These are phyloP conservation scores for Camponotus pennsylvanicus DNA, from an alignment of 1,140 invertebrate genomes.

Conservation along the genomic window DNA sequence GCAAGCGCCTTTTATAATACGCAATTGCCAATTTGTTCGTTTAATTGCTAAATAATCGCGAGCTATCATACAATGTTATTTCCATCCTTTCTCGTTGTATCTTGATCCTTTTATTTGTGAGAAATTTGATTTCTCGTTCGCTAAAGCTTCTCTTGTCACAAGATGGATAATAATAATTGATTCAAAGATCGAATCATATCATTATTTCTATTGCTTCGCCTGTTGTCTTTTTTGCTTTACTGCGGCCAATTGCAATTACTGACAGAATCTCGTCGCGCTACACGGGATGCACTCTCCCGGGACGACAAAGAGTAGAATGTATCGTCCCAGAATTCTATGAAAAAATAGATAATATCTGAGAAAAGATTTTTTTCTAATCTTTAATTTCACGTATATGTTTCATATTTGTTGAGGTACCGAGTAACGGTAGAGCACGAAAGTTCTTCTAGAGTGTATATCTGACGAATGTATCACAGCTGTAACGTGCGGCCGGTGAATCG, in stretches of 20 bases:
- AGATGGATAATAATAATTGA: slow-evolving; percentile 57
- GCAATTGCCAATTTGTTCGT: slow-evolving; percentile 3
- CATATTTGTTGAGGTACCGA: neutral
- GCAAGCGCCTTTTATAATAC: neutral
- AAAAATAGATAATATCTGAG: neutral
- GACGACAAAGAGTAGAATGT: slow-evolving; percentile 71
- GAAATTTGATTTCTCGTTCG: neutral
- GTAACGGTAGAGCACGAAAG: slow-evolving; percentile 11
- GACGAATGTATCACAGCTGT: slow-evolving; percentile 20
- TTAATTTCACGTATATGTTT: neutral
- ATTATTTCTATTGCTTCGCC: neutral
- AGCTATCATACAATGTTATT: neutral
- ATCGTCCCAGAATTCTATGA: slow-evolving; percentile 68
- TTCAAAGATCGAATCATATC: slow-evolving; percentile 24
- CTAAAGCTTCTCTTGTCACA: neutral
- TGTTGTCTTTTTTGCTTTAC: slow-evolving; percentile 4
- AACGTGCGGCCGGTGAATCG: slow-evolving; percentile 5
- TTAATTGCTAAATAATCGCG: neutral
- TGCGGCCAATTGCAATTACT: slow-evolving; percentile 75
- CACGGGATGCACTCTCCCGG: slow-evolving; percentile 67
- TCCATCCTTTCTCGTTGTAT: neutral
- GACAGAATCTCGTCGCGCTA: slow-evolving; percentile 78
- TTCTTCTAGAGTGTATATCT: slow-evolving; percentile 20
- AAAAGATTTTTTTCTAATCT: neutral
- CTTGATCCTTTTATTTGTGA: neutral